Percentiles rank a stretch among this genome's conserved stretches.
phyloP scores from a whole-genome alignment of 1,140 invertebrate species.

The Drosophila tristis region DNA sequence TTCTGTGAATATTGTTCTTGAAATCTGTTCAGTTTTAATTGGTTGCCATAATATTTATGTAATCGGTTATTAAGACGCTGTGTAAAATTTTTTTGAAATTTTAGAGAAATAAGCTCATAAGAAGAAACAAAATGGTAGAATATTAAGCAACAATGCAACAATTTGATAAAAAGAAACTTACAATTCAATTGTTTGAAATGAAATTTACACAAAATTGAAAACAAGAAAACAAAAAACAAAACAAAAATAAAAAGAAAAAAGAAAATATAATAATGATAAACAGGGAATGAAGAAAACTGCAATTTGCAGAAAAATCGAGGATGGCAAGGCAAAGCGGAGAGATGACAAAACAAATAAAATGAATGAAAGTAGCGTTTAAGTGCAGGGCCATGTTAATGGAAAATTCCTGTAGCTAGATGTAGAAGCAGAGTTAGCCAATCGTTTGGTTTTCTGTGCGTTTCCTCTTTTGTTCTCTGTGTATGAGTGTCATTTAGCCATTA shows the following conservation, averaged over 20 bases:
- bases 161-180: constrained; percentile 30
- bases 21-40: no score
- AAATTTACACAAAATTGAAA: constrained; percentile 7
- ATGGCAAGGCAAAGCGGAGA: not conserved
- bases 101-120: not conserved
- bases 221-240: not conserved
- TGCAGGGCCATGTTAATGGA: constrained; percentile 4
- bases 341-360: constrained; percentile 7
- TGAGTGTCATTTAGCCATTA: constrained; percentile 17
- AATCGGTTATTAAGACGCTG: not conserved
- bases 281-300: not conserved
- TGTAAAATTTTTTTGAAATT: constrained; percentile 14
- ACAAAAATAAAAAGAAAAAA: not conserved
- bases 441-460: not conserved
- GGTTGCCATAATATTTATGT: no score
- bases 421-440: not conserved
- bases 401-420: constrained; percentile 23
- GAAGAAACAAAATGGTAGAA: not conserved
- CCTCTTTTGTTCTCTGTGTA: not conserved
- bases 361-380: constrained; percentile 19
- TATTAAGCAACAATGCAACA: not conserved
- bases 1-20: no score
- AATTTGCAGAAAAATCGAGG: constrained; percentile 2
- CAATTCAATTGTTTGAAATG: constrained; percentile 28
- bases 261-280: no score